Evolutionary conservation across 2,113 vertebrate species (phyloP), one percentile per base, ranked within the genome.

Genomic region (Promerops cafer): DNA sequence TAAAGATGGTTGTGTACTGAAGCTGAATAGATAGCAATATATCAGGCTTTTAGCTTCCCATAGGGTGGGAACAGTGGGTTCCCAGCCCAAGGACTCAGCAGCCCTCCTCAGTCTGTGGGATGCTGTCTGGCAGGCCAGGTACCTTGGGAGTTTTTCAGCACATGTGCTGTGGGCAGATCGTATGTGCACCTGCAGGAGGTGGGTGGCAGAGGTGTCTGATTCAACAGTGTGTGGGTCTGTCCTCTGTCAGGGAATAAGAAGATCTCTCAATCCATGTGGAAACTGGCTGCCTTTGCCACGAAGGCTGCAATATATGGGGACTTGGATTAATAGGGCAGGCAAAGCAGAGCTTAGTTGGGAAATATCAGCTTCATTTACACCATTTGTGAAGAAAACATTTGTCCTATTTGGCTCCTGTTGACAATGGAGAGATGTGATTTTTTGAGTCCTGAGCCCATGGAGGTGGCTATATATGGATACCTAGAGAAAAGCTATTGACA

Each of bases 81-180:
- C 3, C 1, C 20, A 83, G 53, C 1, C 8, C 59, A 45, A 47
- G 37, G n/a, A 28, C 31, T 35, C 45, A 50, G 7, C 21, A 91
- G 11, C 7, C 14, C 17, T 50, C 7, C 24, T 37, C 17, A 23
- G 26, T 5, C 31, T 53, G 28, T 65, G 72, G 28, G n/a, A n/a
- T 35, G n/a, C 10, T 52, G 60, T 8, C 19, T 2, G 7, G 4
- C 3, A 6, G 23, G 30, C 10, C 33, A 63, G 33, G 10, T 9
- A 12, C 10, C 17, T n/a, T 26, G 21, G 33, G 30, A 83, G 3
- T 9, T 6, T 23, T 61, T 19, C 16, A 35, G 30, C 24, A 40
- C 18, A 13, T 2, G 28, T 0, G 1, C 20, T 19, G 20, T 23
- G 22, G 39, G 47, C 57, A 66, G 31, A 21, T 16, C 0, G 0